A percentile compares a stretch with the other conserved stretches of the same genome.
These are phyloP conservation scores for Schizaphis graminum DNA, from an alignment of 2,888 invertebrate species.

Conservation along the genomic window DNA sequence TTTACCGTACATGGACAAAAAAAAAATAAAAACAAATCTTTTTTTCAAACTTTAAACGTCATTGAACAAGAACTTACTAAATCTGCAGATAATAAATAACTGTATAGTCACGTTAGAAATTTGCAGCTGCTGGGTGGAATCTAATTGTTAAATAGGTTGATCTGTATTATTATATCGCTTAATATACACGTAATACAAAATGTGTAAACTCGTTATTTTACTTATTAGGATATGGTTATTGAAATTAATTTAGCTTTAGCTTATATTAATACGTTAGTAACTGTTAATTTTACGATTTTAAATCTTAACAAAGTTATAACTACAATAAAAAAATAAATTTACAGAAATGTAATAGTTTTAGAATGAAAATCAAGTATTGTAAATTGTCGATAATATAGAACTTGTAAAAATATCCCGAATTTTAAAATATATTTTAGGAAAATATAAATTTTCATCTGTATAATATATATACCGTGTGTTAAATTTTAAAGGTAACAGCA, in stretches of 20 bases:
- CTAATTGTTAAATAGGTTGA: not conserved
- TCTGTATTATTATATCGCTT: not conserved
- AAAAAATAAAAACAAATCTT: not conserved
- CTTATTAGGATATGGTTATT: not conserved
- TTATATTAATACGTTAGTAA: not conserved
- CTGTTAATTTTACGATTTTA: too few species aligned
- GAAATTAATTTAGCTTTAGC: not conserved
- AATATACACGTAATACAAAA: not conserved
- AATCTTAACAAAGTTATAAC: too few species aligned
- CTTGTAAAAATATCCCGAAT: not conserved
- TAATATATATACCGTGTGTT: too few species aligned
- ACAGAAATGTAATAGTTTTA: not conserved
- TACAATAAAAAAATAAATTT: too few species aligned
- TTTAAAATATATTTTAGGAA: not conserved
- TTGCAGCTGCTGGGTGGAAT: not conserved
- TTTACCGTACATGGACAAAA: not conserved
- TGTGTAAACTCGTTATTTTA: not conserved
- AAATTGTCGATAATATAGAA: not conserved
- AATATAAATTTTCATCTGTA: not conserved
- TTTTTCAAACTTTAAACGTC: not conserved
- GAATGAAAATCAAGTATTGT: not conserved
- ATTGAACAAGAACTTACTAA: not conserved
- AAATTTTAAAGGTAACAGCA: too few species aligned
- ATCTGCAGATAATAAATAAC: not conserved
- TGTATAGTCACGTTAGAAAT: slow-evolving; percentile 18